Conservation (phyloP, 2,797 vertebrate species). For the Ceryle rudis region DNA sequence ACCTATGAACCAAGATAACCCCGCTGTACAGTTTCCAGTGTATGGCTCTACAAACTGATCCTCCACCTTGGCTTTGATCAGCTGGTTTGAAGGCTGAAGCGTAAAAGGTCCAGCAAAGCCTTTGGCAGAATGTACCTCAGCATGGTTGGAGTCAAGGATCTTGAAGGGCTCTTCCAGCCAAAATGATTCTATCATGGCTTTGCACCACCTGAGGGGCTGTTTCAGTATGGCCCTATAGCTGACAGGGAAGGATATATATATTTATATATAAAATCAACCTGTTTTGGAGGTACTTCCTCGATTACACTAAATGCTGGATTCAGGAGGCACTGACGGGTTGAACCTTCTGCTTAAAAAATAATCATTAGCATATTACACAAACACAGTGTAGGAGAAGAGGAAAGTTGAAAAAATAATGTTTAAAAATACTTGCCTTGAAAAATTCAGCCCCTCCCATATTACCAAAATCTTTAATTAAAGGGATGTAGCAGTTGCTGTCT, state of each 20-base stretch:
- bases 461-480: not conserved
- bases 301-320: not conserved
- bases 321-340: not conserved
- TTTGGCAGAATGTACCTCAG: no score
- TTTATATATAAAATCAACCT: not conserved
- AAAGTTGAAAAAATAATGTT: not conserved
- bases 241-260: not conserved
- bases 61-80: not conserved
- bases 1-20: not conserved
- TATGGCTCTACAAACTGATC: not conserved
- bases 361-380: not conserved
- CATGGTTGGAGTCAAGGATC: no score
- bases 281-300: not conserved
- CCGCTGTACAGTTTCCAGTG: not conserved
- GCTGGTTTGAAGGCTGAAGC: not conserved
- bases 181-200: not conserved
- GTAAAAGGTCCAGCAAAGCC: no score
- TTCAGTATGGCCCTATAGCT: not conserved
- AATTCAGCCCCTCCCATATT: not conserved
- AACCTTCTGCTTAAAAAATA: not conserved
- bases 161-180: no score
- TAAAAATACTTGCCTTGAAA: slow-evolving; percentile 3
- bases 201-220: not conserved
- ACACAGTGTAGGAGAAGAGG: not conserved
- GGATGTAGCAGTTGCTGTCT: not conserved